Evolutionary conservation across 2,113 vertebrate species (phyloP), one percentile per base, ranked within the genome.

Genomic region (Aldabrachelys gigantea): DNA sequence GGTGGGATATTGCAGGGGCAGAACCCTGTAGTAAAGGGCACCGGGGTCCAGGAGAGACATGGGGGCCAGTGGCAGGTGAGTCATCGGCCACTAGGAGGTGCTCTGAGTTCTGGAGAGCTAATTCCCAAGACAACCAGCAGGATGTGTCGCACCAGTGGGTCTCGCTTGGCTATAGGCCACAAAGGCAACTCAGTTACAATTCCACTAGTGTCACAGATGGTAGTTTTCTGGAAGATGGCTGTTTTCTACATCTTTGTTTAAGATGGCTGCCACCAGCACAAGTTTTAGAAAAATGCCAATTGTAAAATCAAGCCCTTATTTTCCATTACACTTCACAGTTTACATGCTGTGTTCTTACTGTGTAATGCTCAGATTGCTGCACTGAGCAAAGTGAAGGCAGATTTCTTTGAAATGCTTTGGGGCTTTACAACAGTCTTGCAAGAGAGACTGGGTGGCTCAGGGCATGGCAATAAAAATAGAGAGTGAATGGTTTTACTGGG

Each of bases 381-480:
- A 82, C 82, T 84, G 82, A 87, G 41, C n/a, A 94, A 94, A 96
- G 29, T 87, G 82, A 97, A 91, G 92, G 76, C 76, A 96, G 25
- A 91, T 90, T 50, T 52, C 69, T 84, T 59, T 1, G 0, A 87
- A 97, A 90, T 5, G 1, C 81, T 83, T 69, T 5, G 41, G 88
- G 19, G 24, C 3, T 92, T 85, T 27, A 2, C 57, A 87, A 27
- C 27, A 85, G 4, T 88, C 90, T 91, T 93, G 31, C 13, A 38
- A 84, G 87, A 53, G 25, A 72, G 7, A 6, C n/a, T 52, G 2
- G 4, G 49, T 72, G 49, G 80, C 25, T n/a, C 59, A n/a, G 1
- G 12, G 47, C 13, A 3, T 31, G 29, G 72, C 79, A 89, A 69
- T 27, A 91, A 93, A 65, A 86, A n/a, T 2, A 13, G 9, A 52